These are phyloP conservation scores for Ophion costatus DNA, from an alignment of 2,888 invertebrate genomes.

Conservation along the genomic window DNA sequence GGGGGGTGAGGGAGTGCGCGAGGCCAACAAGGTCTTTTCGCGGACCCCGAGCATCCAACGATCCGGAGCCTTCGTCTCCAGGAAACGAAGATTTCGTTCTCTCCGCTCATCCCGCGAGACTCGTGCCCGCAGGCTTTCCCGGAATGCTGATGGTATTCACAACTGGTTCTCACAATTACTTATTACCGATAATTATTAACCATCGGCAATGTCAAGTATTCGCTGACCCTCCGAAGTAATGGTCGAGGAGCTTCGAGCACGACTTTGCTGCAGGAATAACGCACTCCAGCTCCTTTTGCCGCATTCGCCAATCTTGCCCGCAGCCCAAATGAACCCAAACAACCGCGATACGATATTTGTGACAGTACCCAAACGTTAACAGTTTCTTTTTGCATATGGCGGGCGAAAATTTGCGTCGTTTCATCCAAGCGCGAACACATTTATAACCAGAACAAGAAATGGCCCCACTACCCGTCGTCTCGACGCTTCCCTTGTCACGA, in stretches of 20 bases:
- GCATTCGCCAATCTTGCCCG: neutral
- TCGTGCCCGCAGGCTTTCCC: constrained; percentile 47
- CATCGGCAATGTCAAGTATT: constrained; percentile 49
- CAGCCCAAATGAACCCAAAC: neutral
- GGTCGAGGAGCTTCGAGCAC: constrained; percentile 33
- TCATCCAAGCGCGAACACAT: neutral
- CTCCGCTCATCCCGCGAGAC: constrained; percentile 2
- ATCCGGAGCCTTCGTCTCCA: constrained; percentile 47
- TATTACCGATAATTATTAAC: constrained; percentile 64
- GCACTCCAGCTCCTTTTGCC: neutral
- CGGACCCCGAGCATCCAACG: constrained; percentile 52
- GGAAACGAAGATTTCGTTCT: constrained; percentile 61
- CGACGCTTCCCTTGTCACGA: neutral
- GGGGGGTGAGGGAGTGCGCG: constrained; percentile 33
- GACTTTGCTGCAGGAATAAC: constrained; percentile 17
- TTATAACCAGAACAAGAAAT: neutral
- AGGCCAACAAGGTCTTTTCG: constrained; percentile 30
- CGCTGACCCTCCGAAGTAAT: constrained; percentile 46
- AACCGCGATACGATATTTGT: neutral
- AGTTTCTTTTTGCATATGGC: too few species aligned
- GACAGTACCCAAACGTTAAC: neutral
- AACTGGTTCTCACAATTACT: constrained; percentile 65
- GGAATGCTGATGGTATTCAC: constrained; percentile 55
- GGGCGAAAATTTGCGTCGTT: neutral
- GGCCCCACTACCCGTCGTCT: neutral